A percentile compares a stretch with the other conserved stretches of the same genome.
Conservation (phyloP, 2,888 invertebrate genomes). For the Pediacus dermestoides region DNA sequence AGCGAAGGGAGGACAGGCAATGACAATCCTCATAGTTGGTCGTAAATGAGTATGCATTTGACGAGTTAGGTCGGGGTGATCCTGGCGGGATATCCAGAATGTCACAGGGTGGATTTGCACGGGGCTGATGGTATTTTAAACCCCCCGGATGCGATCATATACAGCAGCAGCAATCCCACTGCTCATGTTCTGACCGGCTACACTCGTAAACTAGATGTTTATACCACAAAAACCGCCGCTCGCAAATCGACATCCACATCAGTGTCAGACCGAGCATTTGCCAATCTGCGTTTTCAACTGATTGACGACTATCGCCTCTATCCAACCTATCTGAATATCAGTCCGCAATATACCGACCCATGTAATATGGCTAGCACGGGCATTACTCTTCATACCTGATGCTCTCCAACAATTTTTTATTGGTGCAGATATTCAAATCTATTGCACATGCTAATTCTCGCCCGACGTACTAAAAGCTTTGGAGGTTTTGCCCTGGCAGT, state of each 20-base stretch:
- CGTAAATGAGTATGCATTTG: conserved; percentile 34
- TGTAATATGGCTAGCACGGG: too few relatives aligned
- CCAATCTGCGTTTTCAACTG: conserved; percentile 48
- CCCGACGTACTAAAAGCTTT: too few relatives aligned
- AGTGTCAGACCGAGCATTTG: conserved; percentile 47
- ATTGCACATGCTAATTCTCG: too few relatives aligned
- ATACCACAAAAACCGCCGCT: conserved; percentile 52
- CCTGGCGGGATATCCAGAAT: conserved; percentile 38
- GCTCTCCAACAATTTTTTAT: too few relatives aligned
- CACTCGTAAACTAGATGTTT: conserved; percentile 52
- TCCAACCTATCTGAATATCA: too few relatives aligned
- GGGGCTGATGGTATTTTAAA: conserved; percentile 42
- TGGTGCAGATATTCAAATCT: too few relatives aligned
- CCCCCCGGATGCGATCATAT: conserved; percentile 45
- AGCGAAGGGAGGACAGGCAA: conserved; percentile 1
- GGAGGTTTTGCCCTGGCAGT: too few relatives aligned
- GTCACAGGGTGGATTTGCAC: conserved; percentile 40
- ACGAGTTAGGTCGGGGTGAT: conserved; percentile 37
- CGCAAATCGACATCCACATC: conserved; percentile 51
- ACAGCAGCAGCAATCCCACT: conserved; percentile 44
- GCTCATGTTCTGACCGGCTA: conserved; percentile 48
- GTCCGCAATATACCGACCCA: too few relatives aligned
- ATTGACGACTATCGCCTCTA: conserved; percentile 46
- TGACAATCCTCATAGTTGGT: conserved; percentile 3
- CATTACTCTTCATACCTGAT: too few relatives aligned